Percentiles rank a stretch among this genome's conserved stretches.
Conservation (phyloP, 2,113 vertebrate genomes). For the Pygoscelis adeliae region DNA sequence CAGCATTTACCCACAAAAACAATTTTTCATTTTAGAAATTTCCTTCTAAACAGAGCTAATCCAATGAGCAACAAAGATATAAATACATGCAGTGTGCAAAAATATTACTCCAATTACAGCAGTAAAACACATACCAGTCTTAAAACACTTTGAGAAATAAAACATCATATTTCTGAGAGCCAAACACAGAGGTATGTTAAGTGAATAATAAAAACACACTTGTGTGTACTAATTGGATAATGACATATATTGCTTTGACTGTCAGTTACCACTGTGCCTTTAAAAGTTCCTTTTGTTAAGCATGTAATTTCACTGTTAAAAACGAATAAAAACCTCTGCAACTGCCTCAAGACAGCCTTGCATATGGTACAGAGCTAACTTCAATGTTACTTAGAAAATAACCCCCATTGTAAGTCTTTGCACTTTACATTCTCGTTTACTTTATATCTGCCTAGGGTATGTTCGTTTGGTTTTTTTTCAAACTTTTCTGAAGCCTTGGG, state of each 20-base stretch:
- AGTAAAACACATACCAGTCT: conserved; percentile 34
- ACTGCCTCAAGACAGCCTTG: conserved; percentile 26
- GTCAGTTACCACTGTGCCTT: conserved; percentile 71
- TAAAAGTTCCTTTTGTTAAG: conserved; percentile 74
- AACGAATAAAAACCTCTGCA: conserved; percentile 56
- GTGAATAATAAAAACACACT: conserved; percentile 60
- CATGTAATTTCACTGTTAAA: conserved; percentile 71
- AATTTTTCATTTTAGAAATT: neutral
- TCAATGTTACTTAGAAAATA: neutral
- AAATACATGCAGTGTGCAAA: neutral
- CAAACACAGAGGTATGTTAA: conserved; percentile 66
- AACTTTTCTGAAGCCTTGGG: neutral
- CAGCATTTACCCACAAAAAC: neutral
- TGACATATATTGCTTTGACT: conserved; percentile 67
- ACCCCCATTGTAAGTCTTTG: neutral
- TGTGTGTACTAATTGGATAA: conserved; percentile 76
- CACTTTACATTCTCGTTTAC: neutral
- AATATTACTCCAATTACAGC: neutral
- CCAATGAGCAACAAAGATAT: neutral
- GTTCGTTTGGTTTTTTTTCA: neutral
- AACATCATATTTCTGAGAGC: conserved; percentile 19
- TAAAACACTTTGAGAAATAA: conserved; percentile 44
- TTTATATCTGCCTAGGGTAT: neutral
- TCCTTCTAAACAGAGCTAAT: conserved; percentile 27
- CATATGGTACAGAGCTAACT: neutral